A percentile compares a stretch with the other conserved stretches of the same genome.
Evolutionary conservation across 2,888 invertebrate genomes (phyloP).

Genomic region (Phasia obesa): DNA sequence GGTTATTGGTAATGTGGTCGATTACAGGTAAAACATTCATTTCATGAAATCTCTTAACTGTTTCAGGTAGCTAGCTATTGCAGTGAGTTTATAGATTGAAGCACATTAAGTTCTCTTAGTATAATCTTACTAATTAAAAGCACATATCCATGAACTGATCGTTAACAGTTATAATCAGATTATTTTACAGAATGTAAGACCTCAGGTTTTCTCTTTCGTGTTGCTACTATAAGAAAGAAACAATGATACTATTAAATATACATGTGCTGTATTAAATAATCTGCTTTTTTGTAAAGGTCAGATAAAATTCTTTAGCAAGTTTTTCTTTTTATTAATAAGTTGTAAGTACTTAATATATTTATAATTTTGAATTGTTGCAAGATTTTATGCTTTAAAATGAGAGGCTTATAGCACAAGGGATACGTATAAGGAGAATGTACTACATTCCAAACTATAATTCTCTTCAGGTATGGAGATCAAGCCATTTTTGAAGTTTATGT

Average conservation of each 20-base stretch:
- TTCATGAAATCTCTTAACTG: constrained; percentile 22
- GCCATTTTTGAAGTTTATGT: no score
- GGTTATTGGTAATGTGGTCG: constrained; percentile 67
- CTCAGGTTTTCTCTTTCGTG: background rate
- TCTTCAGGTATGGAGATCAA: no score
- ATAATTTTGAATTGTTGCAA: no score
- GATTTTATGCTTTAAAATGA: no score
- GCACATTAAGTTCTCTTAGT: constrained; percentile 2
- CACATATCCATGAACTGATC: background rate
- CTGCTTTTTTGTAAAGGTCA: no score
- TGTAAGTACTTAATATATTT: no score
- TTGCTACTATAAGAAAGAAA: background rate
- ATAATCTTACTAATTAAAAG: constrained; percentile 42
- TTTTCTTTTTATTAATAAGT: no score
- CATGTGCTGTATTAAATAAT: no score
- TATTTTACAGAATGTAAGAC: constrained; percentile 36
- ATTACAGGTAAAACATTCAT: constrained; percentile 57
- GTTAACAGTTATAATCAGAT: constrained; percentile 51
- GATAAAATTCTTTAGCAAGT: no score
- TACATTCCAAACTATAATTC: no score
- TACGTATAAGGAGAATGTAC: no score
- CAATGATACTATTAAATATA: background rate
- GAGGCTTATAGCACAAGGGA: no score
- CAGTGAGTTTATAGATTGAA: background rate
- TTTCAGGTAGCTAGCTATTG: background rate